Evolutionary conservation across 2,113 vertebrate genomes (phyloP).

Genomic region (Peromyscus californicus): DNA sequence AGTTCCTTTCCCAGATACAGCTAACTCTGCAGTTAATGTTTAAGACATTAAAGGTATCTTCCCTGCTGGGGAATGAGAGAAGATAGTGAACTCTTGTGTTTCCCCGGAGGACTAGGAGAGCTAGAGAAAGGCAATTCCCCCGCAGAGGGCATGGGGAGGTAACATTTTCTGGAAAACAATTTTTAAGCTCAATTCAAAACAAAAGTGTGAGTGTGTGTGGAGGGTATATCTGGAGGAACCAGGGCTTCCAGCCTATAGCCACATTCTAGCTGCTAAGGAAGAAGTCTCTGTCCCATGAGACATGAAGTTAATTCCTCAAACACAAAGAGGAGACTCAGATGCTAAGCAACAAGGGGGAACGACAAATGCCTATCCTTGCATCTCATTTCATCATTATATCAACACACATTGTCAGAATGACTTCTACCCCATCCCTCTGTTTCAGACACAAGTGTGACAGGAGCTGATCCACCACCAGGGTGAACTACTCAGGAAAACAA

Average conservation of each 20-base stretch:
- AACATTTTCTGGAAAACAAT: neutral
- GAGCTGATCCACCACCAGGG: neutral
- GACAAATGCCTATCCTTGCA: constrained; percentile 27
- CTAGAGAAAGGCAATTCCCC: neutral
- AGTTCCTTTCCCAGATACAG: neutral
- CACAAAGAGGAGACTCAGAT: constrained; percentile 8
- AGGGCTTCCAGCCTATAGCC: neutral
- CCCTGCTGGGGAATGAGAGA: neutral
- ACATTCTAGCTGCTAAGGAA: neutral
- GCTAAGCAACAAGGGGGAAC: constrained; percentile 9
- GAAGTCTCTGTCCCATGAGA: neutral
- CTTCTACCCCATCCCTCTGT: neutral
- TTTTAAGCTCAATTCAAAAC: constrained; percentile 32
- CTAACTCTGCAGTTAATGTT: neutral
- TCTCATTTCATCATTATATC: constrained; percentile 21
- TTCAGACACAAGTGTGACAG: constrained; percentile 6
- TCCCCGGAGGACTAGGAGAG: neutral
- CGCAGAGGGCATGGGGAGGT: neutral
- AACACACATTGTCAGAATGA: neutral
- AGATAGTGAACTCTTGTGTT: neutral
- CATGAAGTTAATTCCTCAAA: constrained; percentile 50
- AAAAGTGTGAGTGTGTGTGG: rapidly evolving
- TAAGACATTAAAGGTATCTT: neutral
- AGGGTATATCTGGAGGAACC: neutral
- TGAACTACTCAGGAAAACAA: constrained; percentile 35